phyloP scores from a whole-genome alignment of 2,888 invertebrate genomes.

The Ophioninae sp. region DNA sequence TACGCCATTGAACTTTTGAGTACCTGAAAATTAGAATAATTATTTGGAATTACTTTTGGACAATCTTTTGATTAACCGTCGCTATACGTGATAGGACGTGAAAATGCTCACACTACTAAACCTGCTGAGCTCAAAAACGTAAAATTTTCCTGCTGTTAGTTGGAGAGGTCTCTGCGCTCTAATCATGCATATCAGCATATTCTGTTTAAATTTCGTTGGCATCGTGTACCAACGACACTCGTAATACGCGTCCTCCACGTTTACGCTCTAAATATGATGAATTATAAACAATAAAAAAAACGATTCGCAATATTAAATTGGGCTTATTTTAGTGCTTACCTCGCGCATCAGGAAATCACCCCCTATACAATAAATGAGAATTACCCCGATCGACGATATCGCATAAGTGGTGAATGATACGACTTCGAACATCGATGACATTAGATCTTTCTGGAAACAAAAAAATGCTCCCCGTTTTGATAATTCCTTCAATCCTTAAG shows the following conservation, averaged over 20 bases:
- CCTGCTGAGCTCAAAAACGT: constrained; percentile 5
- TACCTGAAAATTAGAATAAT: constrained; percentile 48
- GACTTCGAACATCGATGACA: constrained; percentile 38
- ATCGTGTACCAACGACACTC: constrained; percentile 83
- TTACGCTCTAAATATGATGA: constrained; percentile 76
- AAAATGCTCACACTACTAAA: neutral
- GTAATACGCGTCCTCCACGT: constrained; percentile 82
- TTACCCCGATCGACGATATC: constrained; percentile 50
- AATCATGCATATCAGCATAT: constrained; percentile 82
- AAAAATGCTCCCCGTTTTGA: neutral
- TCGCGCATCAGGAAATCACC: constrained; percentile 66
- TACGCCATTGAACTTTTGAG: constrained; percentile 62
- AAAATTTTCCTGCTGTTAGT: constrained; percentile 27
- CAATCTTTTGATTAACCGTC: neutral
- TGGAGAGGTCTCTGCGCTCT: constrained; percentile 73
- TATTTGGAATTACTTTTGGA: neutral
- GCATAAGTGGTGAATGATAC: constrained; percentile 42
- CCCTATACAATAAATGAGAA: constrained; percentile 65
- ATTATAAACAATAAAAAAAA: neutral
- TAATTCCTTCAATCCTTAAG: no score
- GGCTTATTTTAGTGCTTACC: constrained; percentile 43
- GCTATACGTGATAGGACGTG: neutral
- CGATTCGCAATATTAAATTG: neutral
- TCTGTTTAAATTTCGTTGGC: constrained; percentile 79
- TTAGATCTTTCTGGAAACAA: constrained; percentile 18